phyloP scores from a whole-genome alignment of 2,113 vertebrate genomes.

The Epinephelus lanceolatus region DNA sequence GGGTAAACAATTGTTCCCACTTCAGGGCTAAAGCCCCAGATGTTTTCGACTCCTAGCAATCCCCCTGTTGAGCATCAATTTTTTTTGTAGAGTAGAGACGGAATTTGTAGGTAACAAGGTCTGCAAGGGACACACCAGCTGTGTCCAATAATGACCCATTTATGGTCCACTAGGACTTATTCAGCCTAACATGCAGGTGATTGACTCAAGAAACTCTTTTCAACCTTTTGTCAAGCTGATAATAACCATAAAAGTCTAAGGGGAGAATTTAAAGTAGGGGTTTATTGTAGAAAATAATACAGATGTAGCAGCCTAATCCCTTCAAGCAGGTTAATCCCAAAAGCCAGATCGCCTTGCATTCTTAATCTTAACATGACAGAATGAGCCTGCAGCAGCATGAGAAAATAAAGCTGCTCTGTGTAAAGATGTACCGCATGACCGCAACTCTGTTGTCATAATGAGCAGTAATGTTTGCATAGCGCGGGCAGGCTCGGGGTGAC shows the following conservation, averaged over 20 bases:
- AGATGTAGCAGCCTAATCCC: constrained; percentile 21
- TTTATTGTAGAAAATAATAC: background rate
- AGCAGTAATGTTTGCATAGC: constrained; percentile 30
- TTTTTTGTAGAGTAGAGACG: too few species aligned
- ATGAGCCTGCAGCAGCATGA: constrained; percentile 11
- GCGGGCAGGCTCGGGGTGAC: constrained; percentile 4
- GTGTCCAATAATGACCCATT: background rate
- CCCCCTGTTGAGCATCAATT: too few species aligned
- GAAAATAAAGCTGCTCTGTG: constrained; percentile 15
- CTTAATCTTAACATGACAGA: constrained; percentile 43
- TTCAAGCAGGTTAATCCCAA: constrained; percentile 25
- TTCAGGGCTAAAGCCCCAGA: too few species aligned
- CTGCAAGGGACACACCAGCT: background rate
- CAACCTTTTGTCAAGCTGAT: background rate
- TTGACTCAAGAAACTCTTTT: background rate
- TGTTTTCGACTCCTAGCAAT: too few species aligned
- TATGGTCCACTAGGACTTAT: background rate
- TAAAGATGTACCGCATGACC: constrained; percentile 18
- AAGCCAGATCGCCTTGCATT: constrained; percentile 29
- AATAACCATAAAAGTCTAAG: background rate
- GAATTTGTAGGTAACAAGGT: too few species aligned
- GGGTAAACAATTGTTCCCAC: too few species aligned
- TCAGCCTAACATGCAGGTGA: background rate
- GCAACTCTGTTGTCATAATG: constrained; percentile 25
- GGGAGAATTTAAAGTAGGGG: background rate